These are phyloP conservation scores for Malurus splendens DNA, from an alignment of 2,797 vertebrate genomes.

Conservation along the genomic window DNA sequence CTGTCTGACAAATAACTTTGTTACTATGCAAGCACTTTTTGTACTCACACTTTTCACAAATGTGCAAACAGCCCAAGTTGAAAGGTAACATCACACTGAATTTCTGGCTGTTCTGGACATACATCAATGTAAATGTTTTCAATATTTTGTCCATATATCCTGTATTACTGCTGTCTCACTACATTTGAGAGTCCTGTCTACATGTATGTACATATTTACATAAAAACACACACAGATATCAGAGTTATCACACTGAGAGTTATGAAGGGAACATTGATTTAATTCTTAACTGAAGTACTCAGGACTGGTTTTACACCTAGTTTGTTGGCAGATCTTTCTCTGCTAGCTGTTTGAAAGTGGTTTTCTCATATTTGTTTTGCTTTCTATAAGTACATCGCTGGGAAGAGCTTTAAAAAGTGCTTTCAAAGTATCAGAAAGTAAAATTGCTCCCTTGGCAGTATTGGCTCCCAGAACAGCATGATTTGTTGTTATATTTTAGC, in stretches of 20 bases:
- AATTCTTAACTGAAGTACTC: neutral
- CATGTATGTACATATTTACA: accelerated
- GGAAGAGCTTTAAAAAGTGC: neutral
- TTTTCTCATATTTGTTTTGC: neutral
- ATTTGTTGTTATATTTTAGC: conserved; percentile 9
- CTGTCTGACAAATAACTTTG: neutral
- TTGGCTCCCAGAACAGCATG: neutral
- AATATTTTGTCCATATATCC: neutral
- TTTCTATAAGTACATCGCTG: neutral
- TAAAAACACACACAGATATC: neutral
- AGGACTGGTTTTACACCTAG: neutral
- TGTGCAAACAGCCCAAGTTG: neutral
- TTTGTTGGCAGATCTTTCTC: neutral
- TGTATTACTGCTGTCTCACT: neutral
- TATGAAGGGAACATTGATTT: neutral
- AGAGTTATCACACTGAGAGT: neutral
- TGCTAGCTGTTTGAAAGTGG: neutral
- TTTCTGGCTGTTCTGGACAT: neutral
- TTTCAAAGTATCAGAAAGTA: conserved; percentile 13
- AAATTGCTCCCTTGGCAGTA: neutral
- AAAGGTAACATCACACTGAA: neutral
- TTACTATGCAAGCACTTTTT: neutral
- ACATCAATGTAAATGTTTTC: neutral
- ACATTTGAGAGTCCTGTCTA: neutral
- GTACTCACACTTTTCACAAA: neutral